phyloP scores from a whole-genome alignment of 2,797 vertebrate genomes.

The Artibeus jamaicensis region DNA sequence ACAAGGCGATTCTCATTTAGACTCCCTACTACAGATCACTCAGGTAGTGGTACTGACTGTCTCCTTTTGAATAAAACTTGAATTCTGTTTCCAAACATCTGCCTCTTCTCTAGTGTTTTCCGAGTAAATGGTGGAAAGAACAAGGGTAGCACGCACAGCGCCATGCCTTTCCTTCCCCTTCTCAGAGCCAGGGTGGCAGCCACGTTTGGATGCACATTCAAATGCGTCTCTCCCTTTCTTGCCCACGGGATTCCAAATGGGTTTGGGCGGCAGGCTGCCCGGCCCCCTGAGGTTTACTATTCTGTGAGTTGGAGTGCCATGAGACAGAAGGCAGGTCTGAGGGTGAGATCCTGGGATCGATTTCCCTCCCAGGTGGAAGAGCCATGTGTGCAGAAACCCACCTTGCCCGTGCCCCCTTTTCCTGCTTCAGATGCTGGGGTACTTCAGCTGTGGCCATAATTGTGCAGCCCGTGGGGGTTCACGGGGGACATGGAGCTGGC shows the following conservation, averaged over 20 bases:
- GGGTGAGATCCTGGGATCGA: not conserved
- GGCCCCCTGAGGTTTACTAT: not conserved
- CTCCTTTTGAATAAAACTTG: not conserved
- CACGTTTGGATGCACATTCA: not conserved
- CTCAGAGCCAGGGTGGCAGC: not conserved
- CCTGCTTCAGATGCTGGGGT: not conserved
- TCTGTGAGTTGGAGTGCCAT: not conserved
- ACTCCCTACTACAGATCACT: too few species aligned
- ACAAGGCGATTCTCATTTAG: not conserved
- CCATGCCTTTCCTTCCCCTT: not conserved
- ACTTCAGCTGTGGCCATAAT: too few species aligned
- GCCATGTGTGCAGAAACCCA: not conserved
- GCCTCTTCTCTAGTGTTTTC: not conserved
- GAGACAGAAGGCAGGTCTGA: not conserved
- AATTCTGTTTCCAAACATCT: not conserved
- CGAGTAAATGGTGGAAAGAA: not conserved
- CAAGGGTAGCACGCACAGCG: accelerated
- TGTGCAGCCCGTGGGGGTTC: accelerated
- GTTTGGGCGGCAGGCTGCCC: not conserved
- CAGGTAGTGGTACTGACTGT: not conserved
- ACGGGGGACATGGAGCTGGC: accelerated
- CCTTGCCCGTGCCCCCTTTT: not conserved
- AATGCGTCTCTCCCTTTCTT: not conserved
- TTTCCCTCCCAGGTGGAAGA: not conserved
- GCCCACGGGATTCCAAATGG: not conserved